Base-by-base conservation (phyloP, 1,140 invertebrate species). In the Elymnias hypermnestra region DNA sequence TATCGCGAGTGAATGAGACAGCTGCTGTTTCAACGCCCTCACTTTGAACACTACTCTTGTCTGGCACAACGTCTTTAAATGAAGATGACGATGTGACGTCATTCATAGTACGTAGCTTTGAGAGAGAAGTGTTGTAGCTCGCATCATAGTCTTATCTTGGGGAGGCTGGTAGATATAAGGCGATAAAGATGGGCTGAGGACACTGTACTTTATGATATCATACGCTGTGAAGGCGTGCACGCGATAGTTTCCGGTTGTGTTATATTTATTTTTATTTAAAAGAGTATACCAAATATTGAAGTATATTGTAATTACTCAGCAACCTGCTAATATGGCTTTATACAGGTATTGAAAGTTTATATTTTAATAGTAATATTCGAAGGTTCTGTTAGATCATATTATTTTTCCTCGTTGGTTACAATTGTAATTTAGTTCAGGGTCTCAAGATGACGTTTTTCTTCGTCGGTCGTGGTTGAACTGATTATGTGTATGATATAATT, bases 61-160 rank as follows among this genome's bases (percentile, higher is more conserved):
- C 78, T 82, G 57, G 63, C 67, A 56, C 52, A 64, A 75, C 69
- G 70, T 73, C 68, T 79, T 83, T 59, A 53, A 73, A 57, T 58
- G 76, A 63, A 72, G 70, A 77, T 63, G 58, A 53, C 42, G 60
- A 9, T 47, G 44, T 78, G 68, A 82, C 82, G 78, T 83, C 75
- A 75, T 74, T 83, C 78, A 85, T 85, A 79, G 82, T 85, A 85
- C 82, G 82, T 85, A 85, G 82, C 82, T 85, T 77, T 85, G 66
- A 72, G 76, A 85, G 66, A 65, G 69, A 67, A 73, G 78, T 85
- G 52, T 56, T 81, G 81, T 82, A 84, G 74, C 78, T 85, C 78
- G 78, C 66, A 70, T 81, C 71, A 74, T 53, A 46, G 38, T 43
- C 41, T 72, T 79, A 75, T 78, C 71, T 59, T 38, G 43, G 53